Conservation (phyloP, 2,113 vertebrate genomes). For the Sapajus apella region DNA sequence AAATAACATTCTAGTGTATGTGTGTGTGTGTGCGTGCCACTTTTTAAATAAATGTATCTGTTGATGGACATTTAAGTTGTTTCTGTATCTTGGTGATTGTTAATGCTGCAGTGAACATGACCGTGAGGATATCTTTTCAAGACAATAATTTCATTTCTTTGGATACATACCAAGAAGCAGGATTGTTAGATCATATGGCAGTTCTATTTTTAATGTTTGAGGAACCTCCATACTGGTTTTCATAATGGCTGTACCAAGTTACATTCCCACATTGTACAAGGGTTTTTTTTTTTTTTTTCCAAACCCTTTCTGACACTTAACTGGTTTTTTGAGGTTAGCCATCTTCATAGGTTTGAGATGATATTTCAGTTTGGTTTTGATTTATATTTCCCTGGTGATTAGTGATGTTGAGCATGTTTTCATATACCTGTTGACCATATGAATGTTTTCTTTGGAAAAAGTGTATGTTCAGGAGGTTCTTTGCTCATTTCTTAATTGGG, state of each 20-base stretch:
- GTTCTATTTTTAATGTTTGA: background rate
- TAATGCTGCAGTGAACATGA: no score
- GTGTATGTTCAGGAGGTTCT: background rate
- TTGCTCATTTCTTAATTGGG: background rate
- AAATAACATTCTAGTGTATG: no score
- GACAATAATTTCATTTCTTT: background rate
- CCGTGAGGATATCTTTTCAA: background rate
- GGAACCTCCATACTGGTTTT: background rate
- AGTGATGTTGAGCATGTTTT: background rate
- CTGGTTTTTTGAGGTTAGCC: background rate
- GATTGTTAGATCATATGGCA: background rate
- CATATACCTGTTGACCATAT: background rate
- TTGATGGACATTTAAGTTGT: background rate
- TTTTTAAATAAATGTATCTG: background rate
- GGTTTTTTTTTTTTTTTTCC: background rate
- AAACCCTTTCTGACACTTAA: background rate
- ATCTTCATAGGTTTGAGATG: background rate
- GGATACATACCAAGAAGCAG: background rate
- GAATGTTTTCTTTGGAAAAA: background rate
- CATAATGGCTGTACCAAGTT: background rate
- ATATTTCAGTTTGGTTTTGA: background rate
- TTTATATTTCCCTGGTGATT: background rate
- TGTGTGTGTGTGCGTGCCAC: no score
- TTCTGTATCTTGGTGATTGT: background rate
- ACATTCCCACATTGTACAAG: background rate